Percentiles rank a stretch among this genome's conserved stretches.
These are phyloP conservation scores for Helarctos malayanus DNA, from an alignment of 2,797 vertebrate genomes.

Conservation along the genomic window DNA sequence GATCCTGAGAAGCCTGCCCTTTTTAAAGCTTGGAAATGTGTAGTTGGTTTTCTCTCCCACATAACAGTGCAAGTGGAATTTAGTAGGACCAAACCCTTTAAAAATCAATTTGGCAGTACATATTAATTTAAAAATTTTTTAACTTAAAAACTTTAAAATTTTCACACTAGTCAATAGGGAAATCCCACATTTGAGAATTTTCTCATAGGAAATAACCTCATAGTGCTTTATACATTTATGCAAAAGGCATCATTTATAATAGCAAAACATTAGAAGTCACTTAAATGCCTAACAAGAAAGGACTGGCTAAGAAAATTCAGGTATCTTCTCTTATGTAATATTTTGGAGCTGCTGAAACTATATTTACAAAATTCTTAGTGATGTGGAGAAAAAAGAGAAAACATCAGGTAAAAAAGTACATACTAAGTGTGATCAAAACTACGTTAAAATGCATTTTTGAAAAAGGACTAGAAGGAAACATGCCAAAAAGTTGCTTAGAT, in stretches of 20 bases:
- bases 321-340: conserved; percentile 26
- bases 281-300: conserved; percentile 33
- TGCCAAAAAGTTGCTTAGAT: not conserved
- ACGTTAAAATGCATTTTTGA: not conserved
- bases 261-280: conserved; percentile 46
- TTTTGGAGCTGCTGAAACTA: conserved; percentile 31
- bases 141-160: not conserved
- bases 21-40: conserved; percentile 38
- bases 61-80: conserved; percentile 35
- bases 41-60: conserved; percentile 38
- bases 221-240: conserved; percentile 47
- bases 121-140: not conserved
- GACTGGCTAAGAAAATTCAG: conserved; percentile 29
- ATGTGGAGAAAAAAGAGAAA: conserved; percentile 43
- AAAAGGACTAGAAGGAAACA: conserved; percentile 7
- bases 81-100: conserved; percentile 36
- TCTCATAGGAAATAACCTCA: conserved; percentile 37
- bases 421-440: not conserved
- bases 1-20: conserved; percentile 37
- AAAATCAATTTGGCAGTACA: conserved; percentile 32
- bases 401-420: conserved; percentile 32
- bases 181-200: conserved; percentile 52
- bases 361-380: conserved; percentile 47
- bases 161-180: conserved; percentile 12
- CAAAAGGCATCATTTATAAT: conserved; percentile 48